Base-by-base conservation (phyloP, 2,113 vertebrate species). In the Oncorhynchus kisutch region DNA sequence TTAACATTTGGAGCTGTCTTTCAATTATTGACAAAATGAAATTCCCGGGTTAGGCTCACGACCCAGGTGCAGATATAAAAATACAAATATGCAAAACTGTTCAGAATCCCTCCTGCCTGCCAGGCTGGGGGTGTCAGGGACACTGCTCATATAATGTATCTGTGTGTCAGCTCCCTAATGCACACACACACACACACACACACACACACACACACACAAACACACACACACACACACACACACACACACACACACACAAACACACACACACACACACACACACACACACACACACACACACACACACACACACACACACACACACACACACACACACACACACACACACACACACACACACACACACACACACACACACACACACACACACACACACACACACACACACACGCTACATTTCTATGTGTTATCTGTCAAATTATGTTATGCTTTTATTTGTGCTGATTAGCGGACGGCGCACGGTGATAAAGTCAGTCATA, bases 1-100 rank as follows among this genome's bases (percentile, higher is more conserved):
- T 72, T 69, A 39, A 70, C n/a, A 57, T 51, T 68, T 34, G 5
- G 69, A 76, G 48, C 14, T 64, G 48, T 39, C 54, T 70, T 67
- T 70, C 14, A 71, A 71, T 69, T 79, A 72, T 82, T 45, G 49
- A 76, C 39, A 74, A 81, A 82, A 78, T 49, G 20, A 48, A 29
- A 57, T 72, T 64, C 70, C 39, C 27, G 45, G 66, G 51, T 24
- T 70, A 65, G 25, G 29, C 59, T 11, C 20, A 20, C 72, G 77
- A 81, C 29, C 66, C 64, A n/a, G 73, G 24, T 66, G 69, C 18
- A 25, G 51, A 73, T 72, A 75, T 16, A 54, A 54, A 18, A 54
- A 54, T 54, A 18, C 71, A 64, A 82, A 66, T 76, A 65, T 70
- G 71, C 65, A 68, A 73, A 77, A 66, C 57, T 62, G 71, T 76